Percentiles rank a stretch among this genome's conserved stretches.
phyloP scores from a whole-genome alignment of 2,888 invertebrate genomes.

The Clanis bilineata region DNA sequence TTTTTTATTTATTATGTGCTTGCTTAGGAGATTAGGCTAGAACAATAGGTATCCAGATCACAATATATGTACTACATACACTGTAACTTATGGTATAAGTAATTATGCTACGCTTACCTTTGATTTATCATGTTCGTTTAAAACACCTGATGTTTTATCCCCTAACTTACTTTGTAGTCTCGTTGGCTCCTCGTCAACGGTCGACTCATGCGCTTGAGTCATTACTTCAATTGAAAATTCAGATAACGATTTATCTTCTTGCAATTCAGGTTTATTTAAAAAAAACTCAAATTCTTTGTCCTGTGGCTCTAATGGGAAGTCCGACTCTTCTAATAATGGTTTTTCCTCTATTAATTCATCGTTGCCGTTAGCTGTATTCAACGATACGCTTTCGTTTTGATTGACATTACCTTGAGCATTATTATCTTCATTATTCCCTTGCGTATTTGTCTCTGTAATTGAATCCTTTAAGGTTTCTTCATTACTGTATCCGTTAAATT shows the following conservation, averaged over 20 bases:
- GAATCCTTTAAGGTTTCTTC: conserved; percentile 32
- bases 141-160: conserved; percentile 29
- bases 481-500: conserved; percentile 39
- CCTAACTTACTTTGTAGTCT: conserved; percentile 25
- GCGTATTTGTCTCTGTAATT: conserved; percentile 24
- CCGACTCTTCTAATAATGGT: not conserved
- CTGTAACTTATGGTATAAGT: conserved; percentile 1
- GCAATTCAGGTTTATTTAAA: conserved; percentile 4
- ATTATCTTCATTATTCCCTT: not conserved
- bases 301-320: not conserved
- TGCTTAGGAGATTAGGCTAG: not conserved
- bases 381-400: not conserved
- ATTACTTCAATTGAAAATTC: conserved; percentile 58
- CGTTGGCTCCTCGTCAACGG: conserved; percentile 21
- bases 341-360: conserved; percentile 3
- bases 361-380: not conserved
- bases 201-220: conserved; percentile 18
- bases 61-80: not conserved
- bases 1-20: too few relatives aligned
- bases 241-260: conserved; percentile 55
- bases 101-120: conserved; percentile 37
- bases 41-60: not conserved
- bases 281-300: conserved; percentile 17
- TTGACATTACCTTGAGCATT: conserved; percentile 9
- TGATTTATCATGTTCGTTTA: conserved; percentile 30